Evolutionary conservation across 2,113 vertebrate species (phyloP).

Genomic region (Typhlomys cinereus): DNA sequence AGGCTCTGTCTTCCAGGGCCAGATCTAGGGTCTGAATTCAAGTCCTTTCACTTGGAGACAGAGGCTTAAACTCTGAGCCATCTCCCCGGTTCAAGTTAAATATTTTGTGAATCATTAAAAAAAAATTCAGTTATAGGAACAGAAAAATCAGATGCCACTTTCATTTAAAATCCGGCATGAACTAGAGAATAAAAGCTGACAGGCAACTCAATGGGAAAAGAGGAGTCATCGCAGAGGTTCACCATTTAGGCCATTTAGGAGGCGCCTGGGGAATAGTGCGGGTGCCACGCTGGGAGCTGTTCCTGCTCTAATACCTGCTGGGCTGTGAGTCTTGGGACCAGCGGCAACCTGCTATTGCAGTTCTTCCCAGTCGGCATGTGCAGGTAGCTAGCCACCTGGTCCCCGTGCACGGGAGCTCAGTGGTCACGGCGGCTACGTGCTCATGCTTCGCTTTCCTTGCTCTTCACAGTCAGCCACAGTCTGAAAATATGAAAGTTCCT

Average conservation of each 20-base stretch:
- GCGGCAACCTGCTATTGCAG: too few relatives aligned
- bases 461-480: not conserved
- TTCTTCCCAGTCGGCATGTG: too few relatives aligned
- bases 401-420: not conserved
- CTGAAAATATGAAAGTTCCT: not conserved
- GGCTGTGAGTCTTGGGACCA: not conserved
- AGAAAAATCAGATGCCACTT: not conserved
- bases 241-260: too few relatives aligned
- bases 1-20: too few relatives aligned
- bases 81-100: not conserved
- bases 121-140: not conserved
- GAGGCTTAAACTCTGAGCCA: too few relatives aligned
- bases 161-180: not conserved
- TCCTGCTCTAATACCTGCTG: rapidly evolving
- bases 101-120: not conserved
- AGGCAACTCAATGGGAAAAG: not conserved
- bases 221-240: not conserved
- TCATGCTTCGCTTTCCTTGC: too few relatives aligned
- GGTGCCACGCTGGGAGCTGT: not conserved
- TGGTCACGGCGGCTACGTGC: rapidly evolving
- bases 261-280: not conserved
- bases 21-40: too few relatives aligned
- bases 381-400: not conserved
- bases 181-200: not conserved
- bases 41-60: too few relatives aligned